Evolutionary conservation across 2,113 vertebrate species (phyloP), one percentile per base, ranked within the genome.

Genomic region (Pitta sordida): DNA sequence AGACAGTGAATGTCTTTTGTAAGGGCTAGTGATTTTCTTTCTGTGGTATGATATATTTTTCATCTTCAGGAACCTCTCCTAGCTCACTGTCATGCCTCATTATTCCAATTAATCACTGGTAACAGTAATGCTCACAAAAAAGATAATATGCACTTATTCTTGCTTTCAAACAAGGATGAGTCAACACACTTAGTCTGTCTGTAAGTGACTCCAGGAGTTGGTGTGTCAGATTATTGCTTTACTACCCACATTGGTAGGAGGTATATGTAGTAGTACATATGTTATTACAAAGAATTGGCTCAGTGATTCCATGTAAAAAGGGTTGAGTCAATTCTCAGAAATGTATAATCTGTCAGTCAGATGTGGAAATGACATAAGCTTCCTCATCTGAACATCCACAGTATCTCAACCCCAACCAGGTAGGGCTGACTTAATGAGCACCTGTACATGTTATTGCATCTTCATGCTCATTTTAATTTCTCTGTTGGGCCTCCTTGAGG

Each of bases 281-380:
- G 70, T 73, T 85, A 71, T 69, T 85, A 68, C n/a, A 76, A 49
- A 71, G 69, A 82, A 84, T 34, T 15, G 75, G 22, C 44, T 79
- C 39, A 55, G 52, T 78, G 74, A 51, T 82, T 91, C 36, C 44
- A 16, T 64, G 48, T 49, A 86, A 36, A 75, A 94, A 71, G 17
- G 17, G 56, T 64, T 75, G 84, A 87, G 27, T 92, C 73, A 84
- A 16, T 84, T 89, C 74, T 92, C 81, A 64, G 87, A 89, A 92
- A 69, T 86, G 41, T 80, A 88, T 86, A n/a, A 64, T 84, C 64
- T 86, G 48, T 67, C 80, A 62, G 3, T 80, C 86, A 82, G 65
- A 63, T 64, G 15, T 89, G 62, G 36, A 43, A 39, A 36, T 92
- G 62, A 75, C 0, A 26, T 36, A 63, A 78, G 8, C 44, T 89